phyloP scores from a whole-genome alignment of 1,140 invertebrate species.

The Drosophila ohnishii region DNA sequence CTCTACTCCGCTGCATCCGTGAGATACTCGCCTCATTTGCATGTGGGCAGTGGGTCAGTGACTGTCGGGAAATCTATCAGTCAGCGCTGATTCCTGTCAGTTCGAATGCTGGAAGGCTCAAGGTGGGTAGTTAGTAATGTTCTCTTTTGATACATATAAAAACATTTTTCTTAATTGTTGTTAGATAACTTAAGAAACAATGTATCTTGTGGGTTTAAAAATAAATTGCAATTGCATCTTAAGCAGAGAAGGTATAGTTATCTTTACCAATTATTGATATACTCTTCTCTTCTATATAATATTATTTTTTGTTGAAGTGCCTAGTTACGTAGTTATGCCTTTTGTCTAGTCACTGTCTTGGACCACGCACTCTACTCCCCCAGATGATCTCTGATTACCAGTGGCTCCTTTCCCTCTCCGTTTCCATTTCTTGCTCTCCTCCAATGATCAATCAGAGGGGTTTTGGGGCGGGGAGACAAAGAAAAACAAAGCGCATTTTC shows the following conservation, averaged over 20 bases:
- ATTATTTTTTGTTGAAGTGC: background rate
- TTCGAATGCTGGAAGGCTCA: slow-evolving; percentile 1
- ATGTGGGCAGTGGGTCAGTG: slow-evolving; percentile 77
- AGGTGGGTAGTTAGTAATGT: slow-evolving; percentile 23
- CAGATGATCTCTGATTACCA: slow-evolving; percentile 22
- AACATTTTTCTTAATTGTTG: slow-evolving; percentile 8
- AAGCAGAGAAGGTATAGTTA: too few species aligned
- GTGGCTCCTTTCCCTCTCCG: slow-evolving; percentile 10
- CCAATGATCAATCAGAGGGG: slow-evolving; percentile 36
- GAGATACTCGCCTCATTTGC: slow-evolving; percentile 53
- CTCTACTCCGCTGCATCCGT: slow-evolving; percentile 13
- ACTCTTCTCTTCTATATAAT: background rate
- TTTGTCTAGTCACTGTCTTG: slow-evolving; percentile 35
- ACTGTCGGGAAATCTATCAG: slow-evolving; percentile 41
- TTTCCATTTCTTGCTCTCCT: slow-evolving; percentile 1
- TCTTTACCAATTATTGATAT: background rate
- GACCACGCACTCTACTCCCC: slow-evolving; percentile 19
- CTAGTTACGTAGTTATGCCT: background rate
- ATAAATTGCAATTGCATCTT: background rate
- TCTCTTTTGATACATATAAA: background rate
- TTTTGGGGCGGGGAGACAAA: background rate
- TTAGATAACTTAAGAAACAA: background rate
- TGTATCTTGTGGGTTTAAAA: background rate
- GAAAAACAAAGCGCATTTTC: slow-evolving; percentile 35
- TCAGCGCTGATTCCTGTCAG: slow-evolving; percentile 18